Evolutionary conservation across 2,888 invertebrate species (phyloP), one percentile per base, ranked within the genome.

Genomic region (Ptilodon capucinus): DNA sequence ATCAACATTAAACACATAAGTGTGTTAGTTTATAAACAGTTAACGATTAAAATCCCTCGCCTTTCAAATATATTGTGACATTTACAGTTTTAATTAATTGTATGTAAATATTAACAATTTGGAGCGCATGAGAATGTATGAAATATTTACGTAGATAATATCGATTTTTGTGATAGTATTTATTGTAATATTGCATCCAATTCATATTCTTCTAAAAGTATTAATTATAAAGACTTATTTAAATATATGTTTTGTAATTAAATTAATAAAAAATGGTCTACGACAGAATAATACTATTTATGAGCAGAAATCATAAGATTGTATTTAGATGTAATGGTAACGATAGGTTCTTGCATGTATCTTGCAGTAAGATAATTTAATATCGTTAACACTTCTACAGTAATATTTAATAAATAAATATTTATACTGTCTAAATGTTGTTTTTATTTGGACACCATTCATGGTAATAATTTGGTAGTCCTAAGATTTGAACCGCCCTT

Each of bases 251-350:
- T 57, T 54, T 63, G 40, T 52, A 53, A 48, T 21, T 46, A 51
- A 47, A 23, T 13, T 18, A 16, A 14, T 5, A 4, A 28, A 28
- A 16, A 18, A 17, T 46, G 14, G 35, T 47, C 42, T 19, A 50
- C 32, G 25, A 50, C 47, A 35, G 46, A 47, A 49, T 53, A 51
- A 56, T 54, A 46, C 38, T 55, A 54, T 53, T 61, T 63, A 65
- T 71, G 69, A 76, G 76, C 74, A 73, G 74, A 75, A 76, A 45
- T 72, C 60, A 53, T 73, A 68, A 64, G 64, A 63, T 73, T 71
- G 63, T 67, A 48, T 54, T 56, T 57, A 66, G 56, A 49, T 47
- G 28, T 28, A 28, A 32, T 32, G 14, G 13, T 14, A 32, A 7
- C 32, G 14, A 32, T 32, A 30, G 13, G 39, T 52, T 62, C 40